These are phyloP conservation scores for Cecidostiba fungosa DNA, from an alignment of 2,888 invertebrate species.

Conservation along the genomic window DNA sequence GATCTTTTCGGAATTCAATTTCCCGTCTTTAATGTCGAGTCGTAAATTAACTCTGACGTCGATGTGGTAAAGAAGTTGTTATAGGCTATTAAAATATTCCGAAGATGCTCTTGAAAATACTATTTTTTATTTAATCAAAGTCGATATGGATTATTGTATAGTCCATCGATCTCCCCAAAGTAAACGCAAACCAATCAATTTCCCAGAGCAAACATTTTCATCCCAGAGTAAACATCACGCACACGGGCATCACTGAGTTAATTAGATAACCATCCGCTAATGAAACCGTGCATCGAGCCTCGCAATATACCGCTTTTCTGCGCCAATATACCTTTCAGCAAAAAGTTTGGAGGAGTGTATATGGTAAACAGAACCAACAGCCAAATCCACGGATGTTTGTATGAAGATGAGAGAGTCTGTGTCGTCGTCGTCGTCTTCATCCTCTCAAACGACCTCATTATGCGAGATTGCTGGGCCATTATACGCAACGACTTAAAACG, in stretches of 20 bases:
- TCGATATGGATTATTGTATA: neutral
- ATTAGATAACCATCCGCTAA: conserved; percentile 1
- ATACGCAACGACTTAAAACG: neutral
- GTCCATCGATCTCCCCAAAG: neutral
- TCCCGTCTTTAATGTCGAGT: neutral
- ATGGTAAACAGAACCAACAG: neutral
- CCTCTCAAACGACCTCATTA: conserved; percentile 14
- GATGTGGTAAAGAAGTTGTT: neutral
- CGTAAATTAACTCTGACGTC: conserved; percentile 17
- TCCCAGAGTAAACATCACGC: neutral
- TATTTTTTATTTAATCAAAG: too few relatives aligned
- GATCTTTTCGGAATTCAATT: conserved; percentile 33
- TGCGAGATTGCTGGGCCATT: neutral
- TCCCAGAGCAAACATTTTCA: neutral
- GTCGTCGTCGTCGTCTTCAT: neutral
- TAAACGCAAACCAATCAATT: neutral
- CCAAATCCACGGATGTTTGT: neutral
- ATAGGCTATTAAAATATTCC: neutral
- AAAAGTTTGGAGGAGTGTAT: neutral
- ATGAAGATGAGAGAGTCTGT: neutral
- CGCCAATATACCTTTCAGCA: neutral
- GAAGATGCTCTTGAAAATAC: neutral
- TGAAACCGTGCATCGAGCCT: neutral
- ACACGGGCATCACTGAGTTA: neutral
- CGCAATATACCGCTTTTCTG: neutral